These are phyloP conservation scores for Silurus glanis DNA, from an alignment of 2,113 vertebrate genomes.

Conservation along the genomic window DNA sequence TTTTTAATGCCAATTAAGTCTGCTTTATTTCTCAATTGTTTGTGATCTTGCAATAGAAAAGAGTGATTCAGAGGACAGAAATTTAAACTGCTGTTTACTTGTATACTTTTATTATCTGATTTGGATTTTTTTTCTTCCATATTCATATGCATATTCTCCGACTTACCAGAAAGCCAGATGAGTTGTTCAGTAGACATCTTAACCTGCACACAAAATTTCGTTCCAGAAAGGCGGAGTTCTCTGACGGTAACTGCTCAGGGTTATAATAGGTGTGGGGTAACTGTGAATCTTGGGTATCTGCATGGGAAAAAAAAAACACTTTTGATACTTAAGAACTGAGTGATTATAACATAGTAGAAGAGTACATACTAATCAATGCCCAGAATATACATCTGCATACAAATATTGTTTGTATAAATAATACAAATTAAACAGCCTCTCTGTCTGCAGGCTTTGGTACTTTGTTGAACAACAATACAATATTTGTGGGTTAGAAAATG, in stretches of 20 bases:
- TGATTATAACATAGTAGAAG: neutral
- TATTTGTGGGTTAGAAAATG: neutral
- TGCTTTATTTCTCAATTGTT: neutral
- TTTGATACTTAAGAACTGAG: too few species aligned
- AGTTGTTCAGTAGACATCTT: conserved; percentile 82
- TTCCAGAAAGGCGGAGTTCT: conserved; percentile 81
- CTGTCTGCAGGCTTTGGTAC: neutral
- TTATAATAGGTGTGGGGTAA: conserved; percentile 66
- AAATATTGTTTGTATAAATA: conserved; percentile 1
- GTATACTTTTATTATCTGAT: neutral
- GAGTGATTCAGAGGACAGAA: neutral
- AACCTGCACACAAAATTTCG: conserved; percentile 81
- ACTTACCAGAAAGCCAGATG: conserved; percentile 83
- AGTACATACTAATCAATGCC: neutral
- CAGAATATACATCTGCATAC: neutral
- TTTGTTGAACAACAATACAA: neutral
- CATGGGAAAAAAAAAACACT: neutral
- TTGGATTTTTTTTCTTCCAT: neutral
- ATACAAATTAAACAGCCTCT: neutral
- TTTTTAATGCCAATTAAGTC: neutral
- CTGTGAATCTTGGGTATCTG: conserved; percentile 29
- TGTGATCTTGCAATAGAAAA: neutral
- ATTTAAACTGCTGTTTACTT: neutral
- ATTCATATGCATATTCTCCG: neutral
- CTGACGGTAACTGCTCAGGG: conserved; percentile 77